Evolutionary conservation across 2,797 vertebrate genomes (phyloP), one percentile per base, ranked within the genome.

Genomic region (Carduelis carduelis): DNA sequence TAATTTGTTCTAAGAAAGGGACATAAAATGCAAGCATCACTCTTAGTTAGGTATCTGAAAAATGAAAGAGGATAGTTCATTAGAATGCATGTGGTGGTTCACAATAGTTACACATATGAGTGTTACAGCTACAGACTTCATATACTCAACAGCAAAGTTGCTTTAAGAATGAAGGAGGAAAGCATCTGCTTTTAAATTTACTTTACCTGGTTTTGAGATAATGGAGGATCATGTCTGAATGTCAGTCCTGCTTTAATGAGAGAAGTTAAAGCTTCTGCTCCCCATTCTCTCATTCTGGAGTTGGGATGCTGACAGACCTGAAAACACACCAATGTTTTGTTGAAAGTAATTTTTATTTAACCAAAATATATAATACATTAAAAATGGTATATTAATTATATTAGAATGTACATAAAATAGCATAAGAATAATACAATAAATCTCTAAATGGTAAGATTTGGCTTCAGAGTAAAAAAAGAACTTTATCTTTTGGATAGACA

Each of bases 241-340:
- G 98, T 98, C 83, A 99, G 98, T 59, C 99, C 99, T 4, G 99
- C 99, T 98, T 99, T 99, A 95, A 99, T 99, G 55, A 99, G 98
- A 12, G 99, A 98, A 4, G 99, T 99, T 97, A 99, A 96, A 27
- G 99, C 99, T 97, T 99, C 99, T 5, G 99, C 99, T 69, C 99
- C 99, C 99, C 99, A 99, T 97, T 99, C 99, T 96, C 99, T 99
- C 99, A 99, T 99, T 93, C 99, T 98, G 92, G 98, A 98, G 93
- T 99, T 99, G 30, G 99, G 99, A 97, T 99, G 99, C 98, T 99
- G 99, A 96, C 99, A 99, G 55, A 99, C 99, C 99, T 99, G 97
- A 95, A 93, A 93, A 90, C 21, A 97, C 3, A 97, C 14, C 37
- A 81, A 20, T 12, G 12, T 41, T 71, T 76, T 80, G 14, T 87